These are phyloP conservation scores for Calyptommatus sinebrachiatus DNA, from an alignment of 2,113 vertebrate genomes.

Conservation along the genomic window DNA sequence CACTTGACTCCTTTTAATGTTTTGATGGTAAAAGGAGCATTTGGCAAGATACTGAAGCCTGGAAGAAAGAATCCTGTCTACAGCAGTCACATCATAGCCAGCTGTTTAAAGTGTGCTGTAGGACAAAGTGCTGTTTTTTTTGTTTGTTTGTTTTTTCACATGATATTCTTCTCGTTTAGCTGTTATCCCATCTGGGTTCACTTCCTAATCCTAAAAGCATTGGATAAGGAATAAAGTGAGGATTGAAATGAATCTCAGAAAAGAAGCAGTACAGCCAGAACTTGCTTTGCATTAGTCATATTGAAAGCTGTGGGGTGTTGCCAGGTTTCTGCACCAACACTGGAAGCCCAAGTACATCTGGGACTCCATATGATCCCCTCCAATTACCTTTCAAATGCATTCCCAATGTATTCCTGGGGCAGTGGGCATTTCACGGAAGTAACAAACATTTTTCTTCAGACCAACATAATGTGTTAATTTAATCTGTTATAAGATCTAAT, in stretches of 20 bases:
- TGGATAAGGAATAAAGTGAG: background rate
- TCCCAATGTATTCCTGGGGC: background rate
- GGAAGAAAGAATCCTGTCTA: background rate
- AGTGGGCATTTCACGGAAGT: background rate
- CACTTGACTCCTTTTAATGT: background rate
- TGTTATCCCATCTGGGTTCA: background rate
- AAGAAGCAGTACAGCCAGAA: background rate
- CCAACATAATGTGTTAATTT: background rate
- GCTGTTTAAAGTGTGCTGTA: background rate
- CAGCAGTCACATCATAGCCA: background rate
- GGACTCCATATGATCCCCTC: background rate
- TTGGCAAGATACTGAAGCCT: background rate
- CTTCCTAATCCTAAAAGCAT: background rate
- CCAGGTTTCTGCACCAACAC: background rate
- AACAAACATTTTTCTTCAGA: background rate
- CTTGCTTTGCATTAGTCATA: background rate
- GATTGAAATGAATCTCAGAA: background rate
- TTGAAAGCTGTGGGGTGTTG: background rate
- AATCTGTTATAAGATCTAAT: too few relatives aligned
- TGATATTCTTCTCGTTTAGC: background rate
- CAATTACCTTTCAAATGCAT: background rate
- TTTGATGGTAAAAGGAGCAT: background rate
- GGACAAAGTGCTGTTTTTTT: too few relatives aligned
- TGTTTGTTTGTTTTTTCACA: background rate
- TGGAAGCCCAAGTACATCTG: background rate